Evolutionary conservation across 2,888 invertebrate genomes (phyloP), one percentile per base, ranked within the genome.

Genomic region (Microplitis manilae): DNA sequence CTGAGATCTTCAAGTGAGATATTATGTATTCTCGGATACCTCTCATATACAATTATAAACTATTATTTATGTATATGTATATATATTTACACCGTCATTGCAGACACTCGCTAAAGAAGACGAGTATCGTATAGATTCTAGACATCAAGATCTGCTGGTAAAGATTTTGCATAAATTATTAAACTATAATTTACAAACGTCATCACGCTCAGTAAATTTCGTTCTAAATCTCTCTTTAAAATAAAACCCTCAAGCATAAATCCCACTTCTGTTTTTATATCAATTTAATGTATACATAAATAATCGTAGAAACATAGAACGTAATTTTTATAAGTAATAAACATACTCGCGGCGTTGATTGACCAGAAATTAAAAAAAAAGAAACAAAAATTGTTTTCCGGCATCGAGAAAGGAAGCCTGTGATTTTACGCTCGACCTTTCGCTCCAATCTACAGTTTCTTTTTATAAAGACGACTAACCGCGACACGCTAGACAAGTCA

Each of bases 1-100:
- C 73, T 78, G 83, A 84, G 85, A 85, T 83, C 83, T 82, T 81
- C 82, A 75, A 76, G 78, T 71, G 77, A 82, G 85, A 85, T 83
- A 83, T 30, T 30, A 30, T 30, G 30, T 50, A 50, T 50, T 13
- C 50, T 50, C 50, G 13, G 8, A 82, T 79, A 73, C 17, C 40
- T 81, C 79, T 79, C 72, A 75, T 73, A 41, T 9, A 13, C 50
- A 50, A 13, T 13, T 50, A 50, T 50, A 13, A 50, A 7, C 50
- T 50, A 50, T 50, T 50, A 50, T 61, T 13, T 6, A 60, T 39
- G 60, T 15, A 41, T 68, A 9, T 40, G n/a, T 68, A 2, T 68
- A 6, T 50, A 50, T 50, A 50, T 50, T 50, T 50, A 50, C 50
- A 50, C 5, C 50, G 50, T 50, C 13, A 50, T 30, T 2, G 30